These are phyloP conservation scores for Thumatha senex DNA, from an alignment of 2,888 invertebrate species.

Conservation along the genomic window DNA sequence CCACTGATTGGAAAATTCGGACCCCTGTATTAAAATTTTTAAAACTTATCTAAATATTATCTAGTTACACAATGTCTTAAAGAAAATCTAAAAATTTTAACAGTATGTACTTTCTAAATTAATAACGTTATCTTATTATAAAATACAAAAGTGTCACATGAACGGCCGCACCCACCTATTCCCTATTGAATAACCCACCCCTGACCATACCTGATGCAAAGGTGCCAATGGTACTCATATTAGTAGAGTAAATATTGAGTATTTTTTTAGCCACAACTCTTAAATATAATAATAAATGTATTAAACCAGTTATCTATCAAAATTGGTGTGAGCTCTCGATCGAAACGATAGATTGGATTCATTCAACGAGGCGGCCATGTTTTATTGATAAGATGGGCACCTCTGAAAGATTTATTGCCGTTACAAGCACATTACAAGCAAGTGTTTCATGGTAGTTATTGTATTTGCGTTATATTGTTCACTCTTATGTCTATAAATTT, in stretches of 20 bases:
- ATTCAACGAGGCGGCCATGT: slow-evolving; percentile 37
- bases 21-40: too few relatives aligned
- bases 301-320: slow-evolving; percentile 30
- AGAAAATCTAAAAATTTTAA: too few relatives aligned
- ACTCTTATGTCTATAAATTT: not conserved
- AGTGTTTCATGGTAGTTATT: slow-evolving; percentile 8
- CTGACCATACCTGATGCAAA: too few relatives aligned
- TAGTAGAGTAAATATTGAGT: not conserved
- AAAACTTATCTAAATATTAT: too few relatives aligned
- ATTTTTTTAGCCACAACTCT: not conserved
- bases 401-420: slow-evolving; percentile 44
- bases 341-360: slow-evolving; percentile 35
- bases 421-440: slow-evolving; percentile 4
- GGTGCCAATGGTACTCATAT: too few relatives aligned
- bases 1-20: too few relatives aligned
- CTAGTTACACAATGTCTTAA: too few relatives aligned
- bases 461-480: not conserved
- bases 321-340: slow-evolving; percentile 25
- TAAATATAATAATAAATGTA: slow-evolving; percentile 27
- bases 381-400: slow-evolving; percentile 50
- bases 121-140: too few relatives aligned
- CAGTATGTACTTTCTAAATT: too few relatives aligned
- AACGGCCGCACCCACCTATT: too few relatives aligned
- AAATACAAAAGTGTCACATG: too few relatives aligned
- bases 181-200: too few relatives aligned